phyloP scores from a whole-genome alignment of 2,113 vertebrate genomes.

The Eonycteris spelaea region DNA sequence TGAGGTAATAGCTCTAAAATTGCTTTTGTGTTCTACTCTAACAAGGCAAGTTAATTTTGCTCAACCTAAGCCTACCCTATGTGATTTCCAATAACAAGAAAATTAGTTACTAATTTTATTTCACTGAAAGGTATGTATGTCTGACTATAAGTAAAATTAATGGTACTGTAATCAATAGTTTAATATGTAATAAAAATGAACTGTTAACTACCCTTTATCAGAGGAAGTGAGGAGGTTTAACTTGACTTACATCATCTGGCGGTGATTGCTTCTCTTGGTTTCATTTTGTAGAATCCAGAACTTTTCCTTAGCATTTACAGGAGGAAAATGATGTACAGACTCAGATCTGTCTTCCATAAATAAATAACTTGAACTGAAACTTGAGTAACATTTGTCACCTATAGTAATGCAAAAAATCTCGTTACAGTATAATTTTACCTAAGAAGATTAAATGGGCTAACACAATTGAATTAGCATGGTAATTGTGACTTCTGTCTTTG shows the following conservation, averaged over 20 bases:
- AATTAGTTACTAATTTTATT: not conserved
- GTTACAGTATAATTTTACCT: not conserved
- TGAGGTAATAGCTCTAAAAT: slow-evolving; percentile 12
- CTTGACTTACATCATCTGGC: not conserved
- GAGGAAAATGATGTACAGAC: not conserved
- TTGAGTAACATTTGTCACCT: not conserved
- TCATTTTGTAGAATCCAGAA: not conserved
- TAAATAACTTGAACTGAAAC: slow-evolving; percentile 4
- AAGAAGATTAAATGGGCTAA: not conserved
- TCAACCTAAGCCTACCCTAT: not conserved
- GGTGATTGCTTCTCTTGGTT: slow-evolving; percentile 6
- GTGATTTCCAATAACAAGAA: not conserved
- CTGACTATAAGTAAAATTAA: slow-evolving; percentile 15
- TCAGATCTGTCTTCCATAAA: slow-evolving; percentile 36
- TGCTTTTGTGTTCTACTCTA: slow-evolving; percentile 10
- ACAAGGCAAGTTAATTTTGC: slow-evolving; percentile 7
- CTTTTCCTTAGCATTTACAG: not conserved
- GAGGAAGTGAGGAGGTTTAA: not conserved
- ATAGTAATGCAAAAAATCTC: slow-evolving; percentile 10
- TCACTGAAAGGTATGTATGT: not conserved
- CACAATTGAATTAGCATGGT: not conserved
- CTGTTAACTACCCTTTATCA: not conserved
- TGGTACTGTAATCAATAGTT: not conserved
- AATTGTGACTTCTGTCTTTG: slow-evolving; percentile 9
- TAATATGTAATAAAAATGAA: slow-evolving; percentile 28